Evolutionary conservation across 2,888 invertebrate genomes (phyloP), one percentile per base, ranked within the genome.

Genomic region (Alviniconcha strummeri): DNA sequence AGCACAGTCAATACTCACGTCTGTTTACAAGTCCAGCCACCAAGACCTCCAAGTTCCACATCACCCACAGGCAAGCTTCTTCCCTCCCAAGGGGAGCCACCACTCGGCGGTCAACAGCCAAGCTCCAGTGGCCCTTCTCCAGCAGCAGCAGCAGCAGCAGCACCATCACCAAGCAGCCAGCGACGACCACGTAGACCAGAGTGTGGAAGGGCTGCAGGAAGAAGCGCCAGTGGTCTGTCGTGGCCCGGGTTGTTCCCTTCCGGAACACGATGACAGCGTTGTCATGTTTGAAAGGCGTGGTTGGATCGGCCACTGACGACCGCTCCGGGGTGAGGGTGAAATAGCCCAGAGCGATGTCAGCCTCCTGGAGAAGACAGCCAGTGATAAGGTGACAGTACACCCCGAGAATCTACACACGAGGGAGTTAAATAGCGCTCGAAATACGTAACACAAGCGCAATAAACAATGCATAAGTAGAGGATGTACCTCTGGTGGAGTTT

Each of bases 261-360:
- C 81, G 52, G 60, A 75, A 81, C 15, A 74, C 1, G 75, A 81
- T 75, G 36, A 19, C 54, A 8, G 60, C 57, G 60, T 57, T 81
- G 57, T 81, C 81, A 64, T 74, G 36, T 4, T 54, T 9, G n/a
- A 36, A 75, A 6, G 81, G 72, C 1, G 74, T 52, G 13, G 81
- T 60, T 11, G 81, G 19, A 15, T 81, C 81, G 52, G 75, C 81
- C 19, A 81, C 81, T 19, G 15, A 4, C 4, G 60, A 74, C n/a
- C 81, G 17, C 55, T 75, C 74, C 5, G 36, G 57, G n/a, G 81
- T 74, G 8, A 81, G 36, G 0, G 81, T 52, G 60, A 81, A 60
- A 57, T 6, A 60, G 6, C 81, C 75, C 7, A 74, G 64, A 8
- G 81, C 81, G 17, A 81, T 74, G 81, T 81, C 81, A 8, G 54